Evolutionary conservation across 2,113 vertebrate genomes (phyloP).

Genomic region (Neomonachus schauinslandi): DNA sequence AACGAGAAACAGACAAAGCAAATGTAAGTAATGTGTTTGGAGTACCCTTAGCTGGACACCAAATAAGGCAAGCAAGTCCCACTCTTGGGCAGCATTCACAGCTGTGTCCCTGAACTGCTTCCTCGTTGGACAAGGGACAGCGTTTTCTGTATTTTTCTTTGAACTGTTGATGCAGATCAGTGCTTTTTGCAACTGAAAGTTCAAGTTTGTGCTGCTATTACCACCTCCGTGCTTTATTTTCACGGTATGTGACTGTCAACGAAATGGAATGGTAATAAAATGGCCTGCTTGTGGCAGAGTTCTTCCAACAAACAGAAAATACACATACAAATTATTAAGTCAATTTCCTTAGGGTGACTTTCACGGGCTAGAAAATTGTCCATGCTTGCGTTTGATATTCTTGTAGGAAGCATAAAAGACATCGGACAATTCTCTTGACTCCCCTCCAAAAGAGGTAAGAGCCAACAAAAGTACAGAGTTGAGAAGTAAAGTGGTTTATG

Average conservation of each 20-base stretch:
- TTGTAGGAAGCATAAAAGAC: neutral
- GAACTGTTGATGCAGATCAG: neutral
- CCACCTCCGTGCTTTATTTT: neutral
- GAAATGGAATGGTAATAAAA: neutral
- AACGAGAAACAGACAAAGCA: neutral
- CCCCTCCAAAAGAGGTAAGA: neutral
- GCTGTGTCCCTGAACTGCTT: slow-evolving; percentile 34
- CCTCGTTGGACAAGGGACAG: neutral
- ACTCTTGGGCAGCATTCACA: too few species aligned
- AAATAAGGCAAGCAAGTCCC: neutral
- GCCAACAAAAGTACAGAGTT: neutral
- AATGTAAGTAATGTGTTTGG: neutral
- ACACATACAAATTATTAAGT: neutral
- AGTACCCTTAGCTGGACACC: neutral
- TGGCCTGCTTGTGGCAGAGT: neutral
- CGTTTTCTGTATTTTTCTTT: neutral
- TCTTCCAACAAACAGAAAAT: neutral
- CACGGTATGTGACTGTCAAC: neutral
- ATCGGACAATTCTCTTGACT: neutral
- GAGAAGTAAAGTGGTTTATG: accelerated
- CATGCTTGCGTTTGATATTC: neutral
- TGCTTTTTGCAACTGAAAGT: neutral
- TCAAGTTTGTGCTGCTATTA: neutral
- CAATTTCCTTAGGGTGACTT: neutral
- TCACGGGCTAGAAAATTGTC: neutral